phyloP scores from a whole-genome alignment of 2,888 invertebrate species.

The Leucania comma region DNA sequence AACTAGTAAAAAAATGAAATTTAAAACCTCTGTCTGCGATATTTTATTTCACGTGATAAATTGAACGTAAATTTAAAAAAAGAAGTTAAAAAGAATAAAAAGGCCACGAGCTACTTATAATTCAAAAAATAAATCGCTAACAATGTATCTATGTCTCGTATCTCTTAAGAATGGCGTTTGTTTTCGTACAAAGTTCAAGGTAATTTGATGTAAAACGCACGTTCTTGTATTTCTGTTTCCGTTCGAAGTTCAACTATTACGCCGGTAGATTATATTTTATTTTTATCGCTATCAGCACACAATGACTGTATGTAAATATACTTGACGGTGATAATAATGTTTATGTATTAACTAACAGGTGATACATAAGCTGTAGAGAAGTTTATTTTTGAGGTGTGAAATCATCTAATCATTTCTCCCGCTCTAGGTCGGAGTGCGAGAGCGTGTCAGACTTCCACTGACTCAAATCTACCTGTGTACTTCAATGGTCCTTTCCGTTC shows the following conservation, averaged over 20 bases:
- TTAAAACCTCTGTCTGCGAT: too few species aligned
- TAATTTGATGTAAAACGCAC: conserved; percentile 7
- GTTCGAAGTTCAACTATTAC: conserved; percentile 43
- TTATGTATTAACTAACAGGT: neutral
- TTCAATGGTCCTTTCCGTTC: too few species aligned
- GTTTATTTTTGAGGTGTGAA: too few species aligned
- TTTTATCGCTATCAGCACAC: conserved; percentile 32
- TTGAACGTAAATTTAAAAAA: too few species aligned
- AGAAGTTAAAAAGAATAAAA: too few species aligned
- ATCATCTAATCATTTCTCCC: too few species aligned
- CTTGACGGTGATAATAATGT: neutral
- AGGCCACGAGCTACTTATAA: too few species aligned
- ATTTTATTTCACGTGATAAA: too few species aligned
- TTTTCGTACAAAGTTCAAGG: conserved; percentile 39
- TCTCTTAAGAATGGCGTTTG: conserved; percentile 3
- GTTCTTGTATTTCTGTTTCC: conserved; percentile 26
- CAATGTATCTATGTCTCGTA: neutral
- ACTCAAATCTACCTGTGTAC: too few species aligned
- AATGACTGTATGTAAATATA: conserved; percentile 17
- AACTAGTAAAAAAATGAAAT: too few species aligned
- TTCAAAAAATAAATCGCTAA: neutral
- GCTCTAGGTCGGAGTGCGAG: too few species aligned
- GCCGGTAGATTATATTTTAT: conserved; percentile 11
- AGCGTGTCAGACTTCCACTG: neutral
- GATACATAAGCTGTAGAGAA: neutral